These are phyloP conservation scores for Sciurus vulgaris DNA, from an alignment of 2,797 vertebrate genomes.

Conservation along the genomic window DNA sequence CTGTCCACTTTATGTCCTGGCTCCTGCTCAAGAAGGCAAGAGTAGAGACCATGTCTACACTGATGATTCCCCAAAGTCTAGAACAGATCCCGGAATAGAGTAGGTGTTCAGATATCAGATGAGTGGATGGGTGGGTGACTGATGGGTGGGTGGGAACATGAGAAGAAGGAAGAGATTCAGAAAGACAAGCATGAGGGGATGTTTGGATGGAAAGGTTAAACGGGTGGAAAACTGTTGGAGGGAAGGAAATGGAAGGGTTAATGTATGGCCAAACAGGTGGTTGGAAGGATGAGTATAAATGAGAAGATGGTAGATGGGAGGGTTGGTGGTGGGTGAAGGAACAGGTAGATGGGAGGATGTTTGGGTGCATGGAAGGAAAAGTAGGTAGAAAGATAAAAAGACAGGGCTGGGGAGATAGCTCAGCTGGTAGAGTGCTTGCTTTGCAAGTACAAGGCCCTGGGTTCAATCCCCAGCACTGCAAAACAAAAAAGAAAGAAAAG, in stretches of 20 bases:
- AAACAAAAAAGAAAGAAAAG: too few relatives aligned
- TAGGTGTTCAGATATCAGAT: not conserved
- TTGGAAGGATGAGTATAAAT: not conserved
- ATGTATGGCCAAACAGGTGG: not conserved
- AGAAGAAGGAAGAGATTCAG: not conserved
- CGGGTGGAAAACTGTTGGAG: too few relatives aligned
- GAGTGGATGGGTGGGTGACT: too few relatives aligned
- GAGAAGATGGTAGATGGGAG: too few relatives aligned
- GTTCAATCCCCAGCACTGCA: too few relatives aligned
- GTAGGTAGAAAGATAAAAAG: not conserved
- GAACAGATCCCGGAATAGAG: not conserved
- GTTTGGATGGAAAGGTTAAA: not conserved
- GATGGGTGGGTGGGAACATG: not conserved
- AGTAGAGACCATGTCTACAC: not conserved
- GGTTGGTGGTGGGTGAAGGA: not conserved
- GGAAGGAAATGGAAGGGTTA: not conserved
- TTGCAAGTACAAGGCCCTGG: too few relatives aligned
- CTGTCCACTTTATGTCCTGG: not conserved
- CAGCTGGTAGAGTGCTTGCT: too few relatives aligned
- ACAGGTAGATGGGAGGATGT: not conserved
- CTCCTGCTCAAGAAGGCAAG: not conserved
- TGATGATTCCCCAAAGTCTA: not conserved
- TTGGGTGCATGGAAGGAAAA: not conserved
- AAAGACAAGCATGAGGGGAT: not conserved
- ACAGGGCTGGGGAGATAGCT: not conserved